Base-by-base conservation (phyloP, 2,888 invertebrate genomes). In the Steinernema scapterisci region DNA sequence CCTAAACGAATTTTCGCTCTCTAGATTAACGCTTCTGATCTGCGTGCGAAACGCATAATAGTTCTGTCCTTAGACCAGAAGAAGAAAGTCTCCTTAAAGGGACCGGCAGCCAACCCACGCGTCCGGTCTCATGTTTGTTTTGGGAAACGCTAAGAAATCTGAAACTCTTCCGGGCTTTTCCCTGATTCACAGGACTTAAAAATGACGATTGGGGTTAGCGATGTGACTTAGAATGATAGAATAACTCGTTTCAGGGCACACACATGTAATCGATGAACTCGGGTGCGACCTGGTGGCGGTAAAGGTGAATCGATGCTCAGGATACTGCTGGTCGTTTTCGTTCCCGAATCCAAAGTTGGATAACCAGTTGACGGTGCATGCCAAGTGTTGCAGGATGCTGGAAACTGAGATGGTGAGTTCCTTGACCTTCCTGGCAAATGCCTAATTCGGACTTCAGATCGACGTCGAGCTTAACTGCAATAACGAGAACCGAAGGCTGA, bases 201-300 rank as follows among this genome's bases (percentile, higher is more conserved):
- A 38, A 38, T 38, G 38, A 38, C 38, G 38, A 6, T 38, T 38
- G n/a, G n/a, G n/a, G n/a, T n/a, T n/a, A n/a, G n/a, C n/a, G n/a
- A n/a, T n/a, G n/a, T n/a, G n/a, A n/a, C n/a, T n/a, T n/a, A n/a
- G n/a, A n/a, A n/a, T n/a, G n/a, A n/a, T n/a, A n/a, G n/a, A 13
- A 31, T 72, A 3, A 19, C 11, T 11, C n/a, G 13, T 73, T 81
- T 52, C 75, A 84, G 84, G 84, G 16, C 77, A 77, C 23, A 80
- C 81, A 75, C 78, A 81, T 72, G 44, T 84, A n/a, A 83, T 84
- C 56, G 84, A 84, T 75, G 83, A 83, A 56, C 78, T 78, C 45
- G 83, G 82, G 21, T 84, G 84, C 56, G 84, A 84, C 56, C 77
- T 84, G 70, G 78, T 84, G 71, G 82, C 82, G 19, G 81, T 84